These are phyloP conservation scores for Sebastes itinus DNA, from an alignment of 2,797 vertebrate species.

Conservation along the genomic window DNA sequence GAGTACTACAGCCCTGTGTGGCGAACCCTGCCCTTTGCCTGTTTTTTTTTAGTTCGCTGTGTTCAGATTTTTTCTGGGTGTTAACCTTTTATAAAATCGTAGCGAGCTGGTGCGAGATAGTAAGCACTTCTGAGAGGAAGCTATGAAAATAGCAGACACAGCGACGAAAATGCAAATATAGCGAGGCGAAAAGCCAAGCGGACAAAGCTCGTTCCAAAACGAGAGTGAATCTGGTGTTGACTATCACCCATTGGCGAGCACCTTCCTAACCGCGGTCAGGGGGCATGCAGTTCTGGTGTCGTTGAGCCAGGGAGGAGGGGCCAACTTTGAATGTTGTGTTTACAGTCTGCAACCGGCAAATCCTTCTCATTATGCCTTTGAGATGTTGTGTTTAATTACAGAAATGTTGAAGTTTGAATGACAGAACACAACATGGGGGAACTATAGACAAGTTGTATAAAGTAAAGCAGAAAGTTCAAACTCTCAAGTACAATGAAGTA, in stretches of 20 bases:
- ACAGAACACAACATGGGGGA: not conserved
- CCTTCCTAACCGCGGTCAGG: not conserved
- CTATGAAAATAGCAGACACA: not conserved
- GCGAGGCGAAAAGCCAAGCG: not conserved
- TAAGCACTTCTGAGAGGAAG: not conserved
- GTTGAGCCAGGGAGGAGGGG: not conserved
- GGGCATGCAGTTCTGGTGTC: not conserved
- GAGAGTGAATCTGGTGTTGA: not conserved
- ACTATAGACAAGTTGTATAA: not conserved
- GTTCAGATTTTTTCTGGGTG: not conserved
- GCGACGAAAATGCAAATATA: not conserved
- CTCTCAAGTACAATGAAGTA: not conserved
- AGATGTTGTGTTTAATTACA: not conserved
- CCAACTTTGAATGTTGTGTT: not conserved
- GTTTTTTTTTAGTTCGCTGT: not conserved
- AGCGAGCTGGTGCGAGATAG: not conserved
- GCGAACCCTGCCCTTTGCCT: not conserved
- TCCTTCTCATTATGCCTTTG: not conserved
- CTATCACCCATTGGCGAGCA: not conserved
- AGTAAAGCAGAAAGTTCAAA: not conserved
- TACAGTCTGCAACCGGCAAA: not conserved
- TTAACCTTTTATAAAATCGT: not conserved
- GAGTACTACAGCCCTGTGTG: not conserved
- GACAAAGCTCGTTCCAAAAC: not conserved
- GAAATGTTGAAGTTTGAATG: not conserved